phyloP scores from a whole-genome alignment of 2,113 vertebrate genomes.

The Erpornis zantholeuca region DNA sequence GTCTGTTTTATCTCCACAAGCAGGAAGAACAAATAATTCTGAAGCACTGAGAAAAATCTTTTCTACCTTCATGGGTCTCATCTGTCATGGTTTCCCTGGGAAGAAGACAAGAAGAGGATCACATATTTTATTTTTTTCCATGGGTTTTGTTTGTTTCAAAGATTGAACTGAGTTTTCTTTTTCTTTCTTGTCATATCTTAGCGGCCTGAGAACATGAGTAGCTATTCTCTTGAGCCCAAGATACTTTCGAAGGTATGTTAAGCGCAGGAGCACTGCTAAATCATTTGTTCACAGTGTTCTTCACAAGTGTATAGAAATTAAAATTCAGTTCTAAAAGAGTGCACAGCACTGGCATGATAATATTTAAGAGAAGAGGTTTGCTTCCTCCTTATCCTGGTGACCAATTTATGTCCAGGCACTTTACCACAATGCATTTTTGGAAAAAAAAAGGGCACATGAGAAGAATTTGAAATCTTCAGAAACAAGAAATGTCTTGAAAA shows the following conservation, averaged over 20 bases:
- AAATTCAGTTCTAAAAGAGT: not conserved
- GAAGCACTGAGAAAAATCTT: constrained; percentile 4
- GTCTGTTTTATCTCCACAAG: not conserved
- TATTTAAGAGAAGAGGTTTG: not conserved
- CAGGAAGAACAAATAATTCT: not conserved
- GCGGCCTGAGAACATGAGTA: not conserved
- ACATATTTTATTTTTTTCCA: not conserved
- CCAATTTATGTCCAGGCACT: not conserved
- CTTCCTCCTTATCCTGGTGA: not conserved
- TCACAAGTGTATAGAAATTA: not conserved
- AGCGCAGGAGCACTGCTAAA: not conserved
- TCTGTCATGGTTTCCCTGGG: not conserved
- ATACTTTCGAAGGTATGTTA: not conserved
- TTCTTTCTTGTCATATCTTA: not conserved
- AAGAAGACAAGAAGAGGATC: not conserved
- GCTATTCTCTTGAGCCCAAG: not conserved
- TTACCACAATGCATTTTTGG: not conserved
- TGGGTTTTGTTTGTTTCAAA: not conserved
- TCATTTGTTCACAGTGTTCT: not conserved
- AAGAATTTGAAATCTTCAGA: not conserved
- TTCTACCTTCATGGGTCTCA: not conserved
- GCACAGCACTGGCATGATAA: not conserved
- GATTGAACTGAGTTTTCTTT: not conserved
- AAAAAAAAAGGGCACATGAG: not conserved
- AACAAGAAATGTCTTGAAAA: not conserved